Conservation (phyloP, 2,113 vertebrate species). For the Apaloderma vittatum region DNA sequence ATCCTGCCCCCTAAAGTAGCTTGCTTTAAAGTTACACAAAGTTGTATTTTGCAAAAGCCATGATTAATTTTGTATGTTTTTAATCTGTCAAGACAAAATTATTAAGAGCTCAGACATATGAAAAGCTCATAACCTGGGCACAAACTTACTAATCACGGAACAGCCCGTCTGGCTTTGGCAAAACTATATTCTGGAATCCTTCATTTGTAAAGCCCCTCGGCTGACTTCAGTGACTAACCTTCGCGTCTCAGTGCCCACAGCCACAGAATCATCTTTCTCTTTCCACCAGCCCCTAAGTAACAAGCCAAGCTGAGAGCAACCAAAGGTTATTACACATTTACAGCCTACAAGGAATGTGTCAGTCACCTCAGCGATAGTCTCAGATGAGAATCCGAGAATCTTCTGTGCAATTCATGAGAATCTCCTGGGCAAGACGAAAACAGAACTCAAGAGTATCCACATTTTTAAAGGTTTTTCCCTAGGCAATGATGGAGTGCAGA, state of each 20-base stretch:
- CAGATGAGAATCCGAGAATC: too few species aligned
- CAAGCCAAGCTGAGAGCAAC: neutral
- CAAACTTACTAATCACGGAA: neutral
- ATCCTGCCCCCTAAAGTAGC: neutral
- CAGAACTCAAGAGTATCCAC: neutral
- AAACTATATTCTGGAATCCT: rapidly evolving
- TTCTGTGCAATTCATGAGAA: neutral
- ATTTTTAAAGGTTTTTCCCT: neutral
- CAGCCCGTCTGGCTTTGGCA: neutral
- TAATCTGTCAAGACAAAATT: too few species aligned
- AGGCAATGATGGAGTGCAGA: neutral
- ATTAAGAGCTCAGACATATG: neutral
- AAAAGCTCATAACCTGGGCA: neutral
- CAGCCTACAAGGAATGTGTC: rapidly evolving
- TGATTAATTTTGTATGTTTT: neutral
- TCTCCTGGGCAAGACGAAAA: neutral
- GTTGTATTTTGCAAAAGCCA: neutral
- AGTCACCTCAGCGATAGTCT: neutral
- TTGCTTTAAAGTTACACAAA: neutral
- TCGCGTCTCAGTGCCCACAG: neutral
- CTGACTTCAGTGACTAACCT: neutral
- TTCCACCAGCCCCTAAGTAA: neutral
- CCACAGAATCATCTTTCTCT: neutral
- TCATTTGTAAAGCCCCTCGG: neutral
- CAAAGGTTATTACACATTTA: neutral